Evolutionary conservation across 2,113 vertebrate genomes (phyloP).

Genomic region (Sturnus vulgaris): DNA sequence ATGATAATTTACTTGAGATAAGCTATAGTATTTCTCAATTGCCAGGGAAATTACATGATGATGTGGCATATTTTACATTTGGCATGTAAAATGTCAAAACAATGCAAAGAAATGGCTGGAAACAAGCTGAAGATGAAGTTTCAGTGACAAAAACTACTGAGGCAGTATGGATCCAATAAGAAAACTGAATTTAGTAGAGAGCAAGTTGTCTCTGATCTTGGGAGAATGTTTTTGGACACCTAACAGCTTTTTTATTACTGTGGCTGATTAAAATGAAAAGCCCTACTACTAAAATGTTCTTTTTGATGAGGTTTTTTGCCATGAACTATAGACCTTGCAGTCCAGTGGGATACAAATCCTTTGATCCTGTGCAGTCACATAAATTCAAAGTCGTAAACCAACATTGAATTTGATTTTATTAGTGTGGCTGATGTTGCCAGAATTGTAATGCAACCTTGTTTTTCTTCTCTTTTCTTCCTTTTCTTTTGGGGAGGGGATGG

Average conservation of each 20-base stretch:
- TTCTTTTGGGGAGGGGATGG: not conserved
- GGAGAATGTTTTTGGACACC: slow-evolving; percentile 80
- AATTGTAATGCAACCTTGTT: slow-evolving; percentile 74
- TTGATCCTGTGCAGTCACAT: slow-evolving; percentile 78
- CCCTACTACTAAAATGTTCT: slow-evolving; percentile 76
- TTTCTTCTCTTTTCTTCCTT: slow-evolving; percentile 56
- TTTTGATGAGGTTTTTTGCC: slow-evolving; percentile 81
- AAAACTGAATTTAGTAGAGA: slow-evolving; percentile 49
- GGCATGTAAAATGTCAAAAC: slow-evolving; percentile 23
- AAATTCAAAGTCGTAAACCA: slow-evolving; percentile 79
- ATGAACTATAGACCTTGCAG: slow-evolving; percentile 77
- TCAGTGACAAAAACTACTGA: slow-evolving; percentile 65
- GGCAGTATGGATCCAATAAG: slow-evolving; percentile 76
- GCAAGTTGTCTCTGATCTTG: slow-evolving; percentile 77
- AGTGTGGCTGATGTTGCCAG: slow-evolving; percentile 77
- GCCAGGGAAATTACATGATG: not conserved
- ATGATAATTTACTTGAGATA: not conserved
- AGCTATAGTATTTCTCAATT: not conserved
- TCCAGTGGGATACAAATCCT: slow-evolving; percentile 77
- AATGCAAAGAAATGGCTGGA: slow-evolving; percentile 39
- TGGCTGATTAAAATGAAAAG: slow-evolving; percentile 82
- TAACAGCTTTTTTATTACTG: slow-evolving; percentile 81
- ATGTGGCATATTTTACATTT: not conserved
- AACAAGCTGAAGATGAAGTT: slow-evolving; percentile 52
- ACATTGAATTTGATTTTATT: slow-evolving; percentile 80